phyloP scores from a whole-genome alignment of 1,140 invertebrate genomes.

The Sesamia nonagrioides region DNA sequence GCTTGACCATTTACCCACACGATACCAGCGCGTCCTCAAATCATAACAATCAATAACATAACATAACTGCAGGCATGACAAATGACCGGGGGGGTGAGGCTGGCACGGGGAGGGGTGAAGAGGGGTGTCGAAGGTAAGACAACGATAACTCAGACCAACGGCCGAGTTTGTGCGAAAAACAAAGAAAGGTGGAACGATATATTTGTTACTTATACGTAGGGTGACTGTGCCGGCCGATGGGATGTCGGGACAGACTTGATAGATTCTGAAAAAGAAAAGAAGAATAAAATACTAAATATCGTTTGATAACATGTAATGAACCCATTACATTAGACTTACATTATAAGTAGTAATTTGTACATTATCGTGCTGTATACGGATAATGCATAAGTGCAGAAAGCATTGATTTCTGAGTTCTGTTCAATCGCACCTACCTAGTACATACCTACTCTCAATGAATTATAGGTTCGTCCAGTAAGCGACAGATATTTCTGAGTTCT shows the following conservation, averaged over 20 bases:
- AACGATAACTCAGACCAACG: constrained; percentile 49
- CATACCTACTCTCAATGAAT: no score
- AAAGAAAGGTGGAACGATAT: constrained; percentile 51
- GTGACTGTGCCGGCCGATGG: neutral
- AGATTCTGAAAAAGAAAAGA: neutral
- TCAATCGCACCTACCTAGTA: no score
- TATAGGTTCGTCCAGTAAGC: no score
- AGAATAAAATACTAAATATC: no score
- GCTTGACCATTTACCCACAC: neutral
- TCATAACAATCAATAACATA: constrained; percentile 49
- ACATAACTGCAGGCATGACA: constrained; percentile 49
- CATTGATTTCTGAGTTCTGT: no score
- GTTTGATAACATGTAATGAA: no score
- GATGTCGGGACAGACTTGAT: neutral
- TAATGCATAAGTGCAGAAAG: no score
- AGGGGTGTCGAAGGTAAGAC: constrained; percentile 39
- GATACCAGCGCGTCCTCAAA: constrained; percentile 22
- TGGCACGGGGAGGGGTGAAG: neutral
- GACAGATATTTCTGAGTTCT: no score
- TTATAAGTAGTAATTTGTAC: no score
- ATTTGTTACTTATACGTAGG: constrained; percentile 51
- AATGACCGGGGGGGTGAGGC: constrained; percentile 41
- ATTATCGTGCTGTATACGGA: no score
- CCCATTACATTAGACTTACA: no score
- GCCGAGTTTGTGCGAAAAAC: constrained; percentile 54